Conservation (phyloP, 2,797 vertebrate genomes). For the Enteromius treurensis region DNA sequence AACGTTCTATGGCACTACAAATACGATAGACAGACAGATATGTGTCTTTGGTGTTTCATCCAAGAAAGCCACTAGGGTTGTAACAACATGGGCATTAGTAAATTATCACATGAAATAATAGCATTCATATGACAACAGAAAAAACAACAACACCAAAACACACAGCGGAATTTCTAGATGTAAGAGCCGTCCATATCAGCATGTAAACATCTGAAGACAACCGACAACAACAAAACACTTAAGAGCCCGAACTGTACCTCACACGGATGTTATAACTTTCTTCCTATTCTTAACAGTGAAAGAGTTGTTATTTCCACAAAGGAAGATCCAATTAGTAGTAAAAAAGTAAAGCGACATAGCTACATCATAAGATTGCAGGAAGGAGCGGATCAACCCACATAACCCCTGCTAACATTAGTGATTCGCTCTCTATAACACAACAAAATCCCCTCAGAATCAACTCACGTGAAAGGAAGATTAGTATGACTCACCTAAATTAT, state of each 20-base stretch:
- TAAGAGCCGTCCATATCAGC: neutral
- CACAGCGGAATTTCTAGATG: neutral
- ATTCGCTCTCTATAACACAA: conserved; percentile 5
- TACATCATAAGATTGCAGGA: neutral
- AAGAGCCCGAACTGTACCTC: neutral
- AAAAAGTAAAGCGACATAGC: neutral
- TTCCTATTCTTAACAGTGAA: neutral
- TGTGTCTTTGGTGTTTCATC: too few relatives aligned
- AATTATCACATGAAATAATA: neutral
- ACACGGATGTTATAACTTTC: neutral
- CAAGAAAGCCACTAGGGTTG: neutral
- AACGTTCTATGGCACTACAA: neutral
- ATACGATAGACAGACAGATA: neutral
- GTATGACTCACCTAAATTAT: neutral
- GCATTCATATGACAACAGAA: neutral
- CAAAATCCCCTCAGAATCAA: neutral
- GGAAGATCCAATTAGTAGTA: neutral
- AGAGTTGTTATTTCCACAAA: neutral
- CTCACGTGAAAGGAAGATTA: neutral
- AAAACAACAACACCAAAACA: neutral
- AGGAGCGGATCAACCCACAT: neutral
- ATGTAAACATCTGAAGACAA: neutral
- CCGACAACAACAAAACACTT: neutral
- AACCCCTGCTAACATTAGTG: neutral
- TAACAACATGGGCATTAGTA: neutral